Percentiles rank a stretch among this genome's conserved stretches.
phyloP scores from a whole-genome alignment of 1,140 invertebrate genomes.

The Octopus bimaculoides region DNA sequence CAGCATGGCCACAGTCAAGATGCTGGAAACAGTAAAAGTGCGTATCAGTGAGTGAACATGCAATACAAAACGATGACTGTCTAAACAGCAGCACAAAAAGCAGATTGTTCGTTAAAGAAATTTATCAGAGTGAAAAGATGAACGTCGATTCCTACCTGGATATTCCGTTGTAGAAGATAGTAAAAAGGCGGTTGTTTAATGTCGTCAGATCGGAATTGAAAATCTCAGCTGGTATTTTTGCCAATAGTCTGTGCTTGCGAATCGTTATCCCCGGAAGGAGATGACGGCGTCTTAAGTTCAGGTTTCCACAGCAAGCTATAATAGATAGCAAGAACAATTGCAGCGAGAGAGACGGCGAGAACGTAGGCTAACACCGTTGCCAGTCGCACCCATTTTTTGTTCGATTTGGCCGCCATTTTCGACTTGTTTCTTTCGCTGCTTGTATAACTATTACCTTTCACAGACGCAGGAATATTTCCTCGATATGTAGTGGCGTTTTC shows the following conservation, averaged over 20 bases:
- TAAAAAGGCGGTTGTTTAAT: no score
- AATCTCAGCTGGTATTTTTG: background rate
- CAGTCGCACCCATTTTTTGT: constrained; percentile 71
- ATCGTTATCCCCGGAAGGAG: constrained; percentile 7
- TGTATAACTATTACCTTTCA: constrained; percentile 44
- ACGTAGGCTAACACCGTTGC: constrained; percentile 93
- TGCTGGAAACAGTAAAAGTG: no score
- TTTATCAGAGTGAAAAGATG: no score
- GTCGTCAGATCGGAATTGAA: no score
- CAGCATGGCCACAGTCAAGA: no score
- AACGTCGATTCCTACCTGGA: no score
- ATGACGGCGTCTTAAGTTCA: constrained; percentile 51
- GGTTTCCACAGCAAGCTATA: constrained; percentile 96
- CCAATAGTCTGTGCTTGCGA: background rate
- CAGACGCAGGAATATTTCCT: constrained; percentile 26
- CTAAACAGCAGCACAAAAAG: no score
- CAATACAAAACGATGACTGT: no score
- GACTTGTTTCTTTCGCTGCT: constrained; percentile 42
- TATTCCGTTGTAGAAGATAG: no score
- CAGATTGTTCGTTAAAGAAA: no score
- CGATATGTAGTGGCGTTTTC: constrained; percentile 33
- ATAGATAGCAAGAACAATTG: constrained; percentile 91
- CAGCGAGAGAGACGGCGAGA: constrained; percentile 89
- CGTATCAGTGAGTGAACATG: no score
- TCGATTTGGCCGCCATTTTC: constrained; percentile 55